Evolutionary conservation across 2,888 invertebrate species (phyloP).

Genomic region (Zonitis immaculata): DNA sequence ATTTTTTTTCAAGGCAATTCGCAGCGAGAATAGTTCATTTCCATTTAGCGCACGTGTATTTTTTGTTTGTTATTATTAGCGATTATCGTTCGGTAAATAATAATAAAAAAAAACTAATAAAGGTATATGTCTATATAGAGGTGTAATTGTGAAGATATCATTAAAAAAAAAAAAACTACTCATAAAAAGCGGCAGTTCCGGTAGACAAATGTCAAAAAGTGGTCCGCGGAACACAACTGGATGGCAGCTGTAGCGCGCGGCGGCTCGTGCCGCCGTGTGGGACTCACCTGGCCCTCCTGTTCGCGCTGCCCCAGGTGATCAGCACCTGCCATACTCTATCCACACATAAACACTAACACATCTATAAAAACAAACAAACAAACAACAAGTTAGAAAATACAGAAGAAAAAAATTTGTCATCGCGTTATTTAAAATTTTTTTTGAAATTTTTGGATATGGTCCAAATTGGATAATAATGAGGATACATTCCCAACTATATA

Average conservation of each 20-base stretch:
- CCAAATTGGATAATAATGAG: too few species aligned
- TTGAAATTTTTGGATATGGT: background rate
- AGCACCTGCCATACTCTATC: conserved; percentile 35
- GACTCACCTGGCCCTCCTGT: conserved; percentile 40
- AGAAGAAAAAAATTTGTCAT: background rate
- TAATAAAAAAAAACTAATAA: background rate
- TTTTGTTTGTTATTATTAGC: background rate
- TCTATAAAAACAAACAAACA: background rate
- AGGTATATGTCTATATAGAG: background rate
- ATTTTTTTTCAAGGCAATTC: background rate
- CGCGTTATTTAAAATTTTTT: background rate
- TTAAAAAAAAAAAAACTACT: conserved; percentile 16
- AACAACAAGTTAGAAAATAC: background rate
- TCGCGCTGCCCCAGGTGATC: conserved; percentile 39
- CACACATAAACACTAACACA: background rate
- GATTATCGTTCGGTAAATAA: background rate
- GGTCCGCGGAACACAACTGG: conserved; percentile 32
- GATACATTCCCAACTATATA: too few species aligned
- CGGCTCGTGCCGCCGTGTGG: conserved; percentile 35
- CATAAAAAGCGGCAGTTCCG: conserved; percentile 25
- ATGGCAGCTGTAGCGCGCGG: conserved; percentile 37
- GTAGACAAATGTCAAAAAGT: conserved; percentile 32
- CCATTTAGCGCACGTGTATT: background rate
- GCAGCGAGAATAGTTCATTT: background rate
- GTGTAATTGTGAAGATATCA: conserved; percentile 16